Percentiles rank a stretch among this genome's conserved stretches.
Conservation (phyloP, 2,113 vertebrate species). For the Brevimyrus niger region DNA sequence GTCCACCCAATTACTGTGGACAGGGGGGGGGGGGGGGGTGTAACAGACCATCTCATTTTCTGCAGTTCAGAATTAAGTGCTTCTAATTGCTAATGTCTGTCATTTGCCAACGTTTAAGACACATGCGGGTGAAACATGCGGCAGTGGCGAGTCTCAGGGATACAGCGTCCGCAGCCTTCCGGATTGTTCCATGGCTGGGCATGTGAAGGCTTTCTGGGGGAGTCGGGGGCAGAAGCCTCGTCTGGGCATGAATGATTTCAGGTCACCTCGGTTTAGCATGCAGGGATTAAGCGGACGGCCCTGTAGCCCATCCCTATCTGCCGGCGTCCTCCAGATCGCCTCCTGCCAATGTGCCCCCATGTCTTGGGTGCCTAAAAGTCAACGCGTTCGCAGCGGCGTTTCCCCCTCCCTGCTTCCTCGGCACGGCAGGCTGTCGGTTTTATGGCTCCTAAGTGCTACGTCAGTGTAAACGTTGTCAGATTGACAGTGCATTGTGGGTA, state of each 20-base stretch:
- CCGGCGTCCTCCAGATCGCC: background rate
- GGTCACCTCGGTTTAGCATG: background rate
- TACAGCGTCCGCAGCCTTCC: background rate
- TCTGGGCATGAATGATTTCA: background rate
- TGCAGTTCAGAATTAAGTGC: constrained; percentile 26
- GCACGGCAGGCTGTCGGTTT: background rate
- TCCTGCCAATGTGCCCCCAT: background rate
- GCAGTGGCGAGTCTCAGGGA: background rate
- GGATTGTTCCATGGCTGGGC: background rate
- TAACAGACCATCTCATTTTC: constrained; percentile 49
- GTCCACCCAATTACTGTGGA: background rate
- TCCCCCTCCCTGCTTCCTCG: background rate
- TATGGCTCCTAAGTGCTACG: constrained; percentile 27
- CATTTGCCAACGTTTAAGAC: background rate
- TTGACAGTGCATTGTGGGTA: constrained; percentile 26
- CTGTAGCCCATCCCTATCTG: background rate
- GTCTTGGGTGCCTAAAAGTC: background rate
- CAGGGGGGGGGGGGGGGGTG: background rate
- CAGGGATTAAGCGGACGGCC: background rate
- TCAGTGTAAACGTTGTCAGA: constrained; percentile 46
- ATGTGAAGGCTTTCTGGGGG: background rate
- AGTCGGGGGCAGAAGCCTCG: background rate
- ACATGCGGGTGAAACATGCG: background rate
- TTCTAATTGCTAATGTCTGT: background rate
- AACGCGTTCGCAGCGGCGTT: background rate